Evolutionary conservation across 2,797 vertebrate genomes (phyloP), one percentile per base, ranked within the genome.

Genomic region (Varecia variegata): DNA sequence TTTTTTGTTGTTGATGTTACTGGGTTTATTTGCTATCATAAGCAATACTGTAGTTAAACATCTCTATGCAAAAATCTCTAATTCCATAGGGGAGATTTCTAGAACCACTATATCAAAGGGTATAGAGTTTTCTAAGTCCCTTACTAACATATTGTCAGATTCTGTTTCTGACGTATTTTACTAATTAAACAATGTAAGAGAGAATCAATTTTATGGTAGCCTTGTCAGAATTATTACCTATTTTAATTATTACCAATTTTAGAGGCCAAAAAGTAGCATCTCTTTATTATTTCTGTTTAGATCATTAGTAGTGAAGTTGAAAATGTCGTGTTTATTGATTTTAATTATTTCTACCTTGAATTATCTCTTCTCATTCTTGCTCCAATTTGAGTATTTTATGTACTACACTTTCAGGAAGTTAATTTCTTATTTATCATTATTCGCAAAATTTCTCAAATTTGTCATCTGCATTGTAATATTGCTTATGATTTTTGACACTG

Each of bases 241-340:
- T 93, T 86, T 74, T 68, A 89, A 65, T 94, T 20, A 86, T 70
- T 74, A 91, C 21, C 35, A 67, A 30, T 71, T 84, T 93, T n/a
- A 79, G 17, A 73, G 56, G 81, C 54, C 20, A 94, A 76, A 87
- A 92, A 56, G 40, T 35, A 50, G 18, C 18, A 80, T 58, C 21
- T 50, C 20, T 91, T 56, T 47, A 40, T 62, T 52, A 84, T 67
- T 73, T 65, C n/a, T 79, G 9, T 71, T 74, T 90, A 21, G 27
- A 45, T 89, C 23, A 95, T 91, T 81, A 27, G 25, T 50, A 80
- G 12, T 67, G 20, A 89, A 94, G 65, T 35, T 94, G 30, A 86
- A 94, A 86, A 87, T 67, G 6, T 89, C 58, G 10, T 86, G 47
- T 56, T 91, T 86, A 83, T 70, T 95, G 56, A 77, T 87, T 86